Conservation (phyloP, 2,113 vertebrate species). For the rabbit (Oryctolagus cuniculus) region mOryCun1.1 NC_091445.1:77021501-77022000, state of each 20-base stretch:
- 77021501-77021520: background rate
- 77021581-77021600: background rate
- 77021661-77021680: background rate
- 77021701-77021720: background rate
- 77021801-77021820: background rate
- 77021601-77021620: background rate
- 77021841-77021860: background rate
- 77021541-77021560: background rate
- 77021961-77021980: no score
- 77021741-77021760: background rate
- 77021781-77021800: background rate
- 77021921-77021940: background rate
- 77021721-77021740: background rate
- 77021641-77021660: background rate
- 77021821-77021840: background rate
- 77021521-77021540: background rate
- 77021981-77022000: no score
- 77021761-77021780: background rate
- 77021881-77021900: background rate
- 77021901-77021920: background rate
- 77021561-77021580: background rate
- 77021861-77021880: background rate
- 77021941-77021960: no score
- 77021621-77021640: background rate
- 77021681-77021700: background rate